Conservation (phyloP, 2,888 invertebrate genomes). For the Eristalinus aeneus region DNA sequence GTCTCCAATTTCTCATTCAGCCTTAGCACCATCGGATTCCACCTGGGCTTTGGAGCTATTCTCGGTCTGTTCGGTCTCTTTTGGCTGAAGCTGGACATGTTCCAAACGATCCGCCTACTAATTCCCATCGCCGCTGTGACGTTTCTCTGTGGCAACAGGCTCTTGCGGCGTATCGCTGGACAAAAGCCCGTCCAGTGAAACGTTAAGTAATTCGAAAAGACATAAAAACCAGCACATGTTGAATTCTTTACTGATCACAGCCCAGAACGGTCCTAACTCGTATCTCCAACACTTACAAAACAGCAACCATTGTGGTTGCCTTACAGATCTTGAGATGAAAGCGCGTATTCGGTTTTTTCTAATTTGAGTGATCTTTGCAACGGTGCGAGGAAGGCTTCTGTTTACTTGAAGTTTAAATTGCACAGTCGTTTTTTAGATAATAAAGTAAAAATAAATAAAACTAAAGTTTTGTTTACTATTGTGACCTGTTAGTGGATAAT, state of each 20-base stretch:
- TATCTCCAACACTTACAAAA: slow-evolving; percentile 42
- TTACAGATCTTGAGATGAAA: slow-evolving; percentile 1
- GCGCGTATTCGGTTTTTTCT: slow-evolving; percentile 38
- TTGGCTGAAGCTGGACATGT: slow-evolving; percentile 98
- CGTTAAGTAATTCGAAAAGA: slow-evolving; percentile 39
- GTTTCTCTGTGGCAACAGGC: slow-evolving; percentile 95
- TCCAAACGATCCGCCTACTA: slow-evolving; percentile 95
- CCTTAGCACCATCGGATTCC: slow-evolving; percentile 93
- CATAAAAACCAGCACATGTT: slow-evolving; percentile 23
- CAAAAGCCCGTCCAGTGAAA: slow-evolving; percentile 58
- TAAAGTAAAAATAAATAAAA: slow-evolving; percentile 36
- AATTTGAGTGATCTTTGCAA: slow-evolving; percentile 47
- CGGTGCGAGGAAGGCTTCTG: slow-evolving; percentile 33
- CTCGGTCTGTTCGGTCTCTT: slow-evolving; percentile 93
- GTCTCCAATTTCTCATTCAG: slow-evolving; percentile 90
- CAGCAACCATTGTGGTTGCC: background rate
- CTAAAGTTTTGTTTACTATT: background rate
- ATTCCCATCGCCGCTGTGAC: slow-evolving; percentile 92
- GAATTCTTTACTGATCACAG: slow-evolving; percentile 38
- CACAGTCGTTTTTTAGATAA: slow-evolving; percentile 46
- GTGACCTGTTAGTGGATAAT: background rate
- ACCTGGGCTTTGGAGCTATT: slow-evolving; percentile 93
- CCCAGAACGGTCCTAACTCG: slow-evolving; percentile 25
- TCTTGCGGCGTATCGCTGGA: slow-evolving; percentile 87
- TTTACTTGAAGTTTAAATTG: slow-evolving; percentile 53